Conservation (phyloP, 2,888 invertebrate species). For the Cerastoderma edule region DNA sequence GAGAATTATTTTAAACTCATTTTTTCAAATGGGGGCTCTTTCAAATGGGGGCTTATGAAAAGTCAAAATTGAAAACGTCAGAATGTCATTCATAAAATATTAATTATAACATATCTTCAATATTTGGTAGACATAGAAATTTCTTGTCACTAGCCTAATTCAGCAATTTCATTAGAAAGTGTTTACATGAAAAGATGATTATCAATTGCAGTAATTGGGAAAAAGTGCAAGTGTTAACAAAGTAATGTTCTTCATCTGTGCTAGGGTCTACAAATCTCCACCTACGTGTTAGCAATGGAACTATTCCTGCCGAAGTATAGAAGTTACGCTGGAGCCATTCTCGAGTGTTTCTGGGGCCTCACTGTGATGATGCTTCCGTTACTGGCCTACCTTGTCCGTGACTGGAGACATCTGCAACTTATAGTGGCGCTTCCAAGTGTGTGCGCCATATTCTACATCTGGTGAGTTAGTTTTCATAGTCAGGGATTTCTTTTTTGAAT, state of each 20-base stretch:
- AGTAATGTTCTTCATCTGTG: conserved; percentile 20
- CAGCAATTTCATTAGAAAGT: too few relatives aligned
- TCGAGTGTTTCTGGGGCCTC: conserved; percentile 85
- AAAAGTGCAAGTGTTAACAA: neutral
- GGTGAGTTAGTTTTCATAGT: conserved; percentile 72
- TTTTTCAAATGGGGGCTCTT: too few relatives aligned
- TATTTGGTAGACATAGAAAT: too few relatives aligned
- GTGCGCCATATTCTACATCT: conserved; percentile 83
- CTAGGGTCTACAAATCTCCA: conserved; percentile 85
- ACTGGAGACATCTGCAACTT: conserved; percentile 86
- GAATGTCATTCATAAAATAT: too few relatives aligned
- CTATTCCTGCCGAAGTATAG: conserved; percentile 84
- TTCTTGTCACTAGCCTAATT: too few relatives aligned
- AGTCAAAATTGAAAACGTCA: too few relatives aligned
- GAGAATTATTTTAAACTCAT: too few relatives aligned
- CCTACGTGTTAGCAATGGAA: conserved; percentile 85
- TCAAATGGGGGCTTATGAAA: too few relatives aligned
- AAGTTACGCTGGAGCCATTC: conserved; percentile 84
- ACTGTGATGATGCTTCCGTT: conserved; percentile 84
- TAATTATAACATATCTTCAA: too few relatives aligned
- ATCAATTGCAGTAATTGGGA: neutral
- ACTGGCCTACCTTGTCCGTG: conserved; percentile 84
- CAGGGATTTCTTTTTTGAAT: too few relatives aligned
- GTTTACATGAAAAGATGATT: neutral
- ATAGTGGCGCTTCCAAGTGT: conserved; percentile 85